A percentile compares a stretch with the other conserved stretches of the same genome.
Evolutionary conservation across 2,888 invertebrate species (phyloP).

Genomic region (Uloborus plumipes): DNA sequence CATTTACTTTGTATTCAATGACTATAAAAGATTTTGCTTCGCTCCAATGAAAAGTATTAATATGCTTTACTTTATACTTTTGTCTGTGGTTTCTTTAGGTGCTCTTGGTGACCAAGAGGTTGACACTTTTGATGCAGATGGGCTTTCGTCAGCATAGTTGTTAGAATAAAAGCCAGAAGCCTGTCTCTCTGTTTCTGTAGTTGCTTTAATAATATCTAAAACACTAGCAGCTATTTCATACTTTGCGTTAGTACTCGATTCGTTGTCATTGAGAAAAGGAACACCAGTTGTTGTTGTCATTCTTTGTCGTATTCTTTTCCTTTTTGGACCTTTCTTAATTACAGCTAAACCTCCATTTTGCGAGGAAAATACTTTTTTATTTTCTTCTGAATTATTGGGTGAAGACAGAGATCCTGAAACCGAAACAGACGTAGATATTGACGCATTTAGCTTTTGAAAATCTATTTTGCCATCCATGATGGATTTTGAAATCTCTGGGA

Average conservation of each 20-base stretch:
- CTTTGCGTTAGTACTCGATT: slow-evolving; percentile 33
- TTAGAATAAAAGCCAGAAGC: slow-evolving; percentile 32
- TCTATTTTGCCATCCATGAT: slow-evolving; percentile 49
- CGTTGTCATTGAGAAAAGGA: slow-evolving; percentile 9
- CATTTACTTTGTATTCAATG: background rate
- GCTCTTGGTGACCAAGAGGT: slow-evolving; percentile 1
- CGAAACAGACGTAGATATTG: slow-evolving; percentile 51
- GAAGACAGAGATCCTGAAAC: slow-evolving; percentile 40
- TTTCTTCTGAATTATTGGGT: slow-evolving; percentile 7
- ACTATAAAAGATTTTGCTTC: background rate
- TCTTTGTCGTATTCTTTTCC: slow-evolving; percentile 35
- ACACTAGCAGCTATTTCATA: slow-evolving; percentile 58
- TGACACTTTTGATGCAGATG: slow-evolving; percentile 15
- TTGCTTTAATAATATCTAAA: slow-evolving; percentile 57
- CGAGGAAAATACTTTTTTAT: slow-evolving; percentile 51
- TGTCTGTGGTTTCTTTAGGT: background rate
- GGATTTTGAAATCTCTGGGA: slow-evolving; percentile 44
- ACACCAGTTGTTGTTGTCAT: slow-evolving; percentile 1
- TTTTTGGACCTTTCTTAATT: slow-evolving; percentile 38
- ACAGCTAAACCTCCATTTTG: slow-evolving; percentile 55
- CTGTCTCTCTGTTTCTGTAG: slow-evolving; percentile 45
- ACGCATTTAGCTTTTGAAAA: slow-evolving; percentile 54
- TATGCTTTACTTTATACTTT: background rate
- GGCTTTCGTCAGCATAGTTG: slow-evolving; percentile 5
- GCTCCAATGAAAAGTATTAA: background rate